Evolutionary conservation across 2,797 vertebrate species (phyloP).

Genomic region (Pseudochirops cupreus): DNA sequence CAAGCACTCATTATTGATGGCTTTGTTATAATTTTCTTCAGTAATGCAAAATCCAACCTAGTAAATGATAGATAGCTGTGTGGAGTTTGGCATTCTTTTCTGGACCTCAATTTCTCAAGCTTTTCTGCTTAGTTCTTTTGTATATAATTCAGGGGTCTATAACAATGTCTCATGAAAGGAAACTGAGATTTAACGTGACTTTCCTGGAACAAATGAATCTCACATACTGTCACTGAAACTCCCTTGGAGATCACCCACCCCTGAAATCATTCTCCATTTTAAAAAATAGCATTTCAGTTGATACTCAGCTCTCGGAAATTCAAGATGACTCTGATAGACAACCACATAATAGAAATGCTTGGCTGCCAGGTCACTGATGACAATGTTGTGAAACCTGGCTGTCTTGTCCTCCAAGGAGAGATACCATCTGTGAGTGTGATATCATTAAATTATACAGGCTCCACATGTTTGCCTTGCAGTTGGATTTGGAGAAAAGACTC

Average conservation of each 20-base stretch:
- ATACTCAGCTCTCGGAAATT: not conserved
- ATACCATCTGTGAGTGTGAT: not conserved
- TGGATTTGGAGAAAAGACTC: conserved; percentile 32
- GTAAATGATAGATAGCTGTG: conserved; percentile 12
- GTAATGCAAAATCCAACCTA: conserved; percentile 21
- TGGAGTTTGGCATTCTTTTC: not conserved
- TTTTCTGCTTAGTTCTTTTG: conserved; percentile 42
- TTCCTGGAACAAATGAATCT: conserved; percentile 20
- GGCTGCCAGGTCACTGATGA: not conserved
- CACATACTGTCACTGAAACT: not conserved
- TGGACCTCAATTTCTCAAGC: not conserved
- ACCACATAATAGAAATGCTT: not conserved
- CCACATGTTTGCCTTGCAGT: conserved; percentile 21
- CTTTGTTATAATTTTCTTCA: conserved; percentile 51
- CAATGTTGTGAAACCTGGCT: not conserved
- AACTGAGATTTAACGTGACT: not conserved
- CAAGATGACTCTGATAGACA: not conserved
- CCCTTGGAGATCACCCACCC: not conserved
- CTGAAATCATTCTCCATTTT: not conserved
- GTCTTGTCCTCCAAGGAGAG: not conserved
- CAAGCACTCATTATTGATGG: conserved; percentile 20
- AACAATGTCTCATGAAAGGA: not conserved
- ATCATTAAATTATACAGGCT: not conserved
- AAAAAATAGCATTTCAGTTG: not conserved
- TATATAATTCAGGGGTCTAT: not conserved